Evolutionary conservation across 2,797 vertebrate genomes (phyloP), one percentile per base, ranked within the genome.

Genomic region (Rhodeus uyekii): DNA sequence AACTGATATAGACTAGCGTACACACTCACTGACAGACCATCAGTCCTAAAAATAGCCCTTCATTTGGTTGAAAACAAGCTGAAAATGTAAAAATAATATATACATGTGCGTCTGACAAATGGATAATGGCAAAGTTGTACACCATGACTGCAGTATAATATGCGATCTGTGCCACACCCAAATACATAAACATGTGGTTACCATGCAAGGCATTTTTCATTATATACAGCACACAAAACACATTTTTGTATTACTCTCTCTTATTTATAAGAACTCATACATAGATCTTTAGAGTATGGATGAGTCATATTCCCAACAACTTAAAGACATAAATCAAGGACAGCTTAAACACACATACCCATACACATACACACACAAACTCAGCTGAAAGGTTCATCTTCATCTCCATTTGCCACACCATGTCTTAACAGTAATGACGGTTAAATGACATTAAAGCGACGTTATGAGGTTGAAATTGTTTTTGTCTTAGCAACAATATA

Each of bases 1-100:
- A 36, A 69, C 50, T 29, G 34, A 61, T 8, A 67, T 16, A 55
- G 29, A 61, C 50, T 55, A 29, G 24, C 12, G 44, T 19, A 77
- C 46, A 73, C 63, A 58, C 58, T 36, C 53, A 84, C 68, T 27
- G 12, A 79, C 50, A 60, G 60, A 58, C 24, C 18, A 53, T 55
- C 48, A 58, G 7, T 38, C 53, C 63, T 27, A 69, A 67, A 4
- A 53, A 79, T 46, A 39, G 32, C 18, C 6, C 13, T 48, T 32
- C 3, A 32, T 63, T 44, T 46, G 29, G 2, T n/a, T 63, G 42
- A 63, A 63, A 76, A 32, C 38, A 76, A 46, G 19, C 24, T 18
- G 13, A 48, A 74, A 27, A 58, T 74, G 8, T 5, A 74, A 34
- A 74, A 58, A 39, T n/a, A 74, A 42, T 19, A 63, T 36, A 12